Base-by-base conservation (phyloP, 1,140 invertebrate genomes). In the Drosophila watanabei region DNA sequence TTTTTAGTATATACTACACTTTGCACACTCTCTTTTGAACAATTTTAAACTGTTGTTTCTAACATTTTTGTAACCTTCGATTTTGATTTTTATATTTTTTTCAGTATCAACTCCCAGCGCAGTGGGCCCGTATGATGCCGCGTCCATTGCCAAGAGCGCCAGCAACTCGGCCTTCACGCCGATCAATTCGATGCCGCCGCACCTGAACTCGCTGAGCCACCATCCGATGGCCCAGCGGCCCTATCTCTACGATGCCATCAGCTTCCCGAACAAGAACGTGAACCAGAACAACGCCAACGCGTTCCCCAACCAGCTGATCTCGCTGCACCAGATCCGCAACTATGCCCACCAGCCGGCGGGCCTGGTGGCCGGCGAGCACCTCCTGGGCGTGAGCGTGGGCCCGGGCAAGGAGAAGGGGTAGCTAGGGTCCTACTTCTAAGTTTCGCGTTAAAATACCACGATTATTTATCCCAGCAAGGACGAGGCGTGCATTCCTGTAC, bases 301-400 rank as follows among this genome's bases (percentile, higher is more conserved):
- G 66, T 98, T 98, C 93, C 98, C 98, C 58, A 99, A 99, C 94
- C 98, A 99, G 93, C 95, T 99, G 91, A 98, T 99, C 92, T 98
- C 98, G 79, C 95, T 99, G 51, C 98, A 99, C 94, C 98, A 99
- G 94, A 99, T 99, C 83, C 95, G 98, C 86, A 99, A 99, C 94
- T 99, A 99, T 94, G 98, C 98, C 66, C 97, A 98, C 92, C 98
- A 98, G 92, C 97, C 97, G n/a, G 95, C 91, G 20, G 92, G 92
- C 37, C 69, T 93, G 33, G 93, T 93, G 92, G 80, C 92, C 30
- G 92, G 92, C 14, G 93, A 93, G 60, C 93, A 93, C 79, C 70
- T 93, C 52, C 69, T 93, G 32, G 93, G 93, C 52, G 92, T 93
- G 46, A 93, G 92, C 62, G 92, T 93, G 24, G 92, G 92, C 13